phyloP scores from a whole-genome alignment of 2,797 vertebrate species.

The Podarcis lilfordi region DNA sequence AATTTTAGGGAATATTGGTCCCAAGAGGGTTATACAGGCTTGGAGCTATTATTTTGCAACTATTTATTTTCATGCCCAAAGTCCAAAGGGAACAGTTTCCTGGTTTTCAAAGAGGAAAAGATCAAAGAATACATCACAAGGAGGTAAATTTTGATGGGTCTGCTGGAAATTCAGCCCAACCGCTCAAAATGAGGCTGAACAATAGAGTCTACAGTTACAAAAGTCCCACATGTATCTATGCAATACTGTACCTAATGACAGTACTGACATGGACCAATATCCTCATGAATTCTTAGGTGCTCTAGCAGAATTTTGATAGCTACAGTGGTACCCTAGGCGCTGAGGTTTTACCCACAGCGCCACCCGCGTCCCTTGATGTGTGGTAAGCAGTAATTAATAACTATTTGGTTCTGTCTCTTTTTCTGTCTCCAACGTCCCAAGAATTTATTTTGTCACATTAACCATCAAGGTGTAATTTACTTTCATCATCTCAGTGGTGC shows the following conservation, averaged over 20 bases:
- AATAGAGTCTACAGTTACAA: not conserved
- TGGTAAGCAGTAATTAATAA: not conserved
- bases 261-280: not conserved
- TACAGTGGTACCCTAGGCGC: no score
- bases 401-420: not conserved
- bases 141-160: not conserved
- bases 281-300: not conserved
- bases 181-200: not conserved
- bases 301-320: not conserved
- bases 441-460: not conserved
- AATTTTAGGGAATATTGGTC: not conserved
- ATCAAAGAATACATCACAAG: not conserved
- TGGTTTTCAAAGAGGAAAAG: not conserved
- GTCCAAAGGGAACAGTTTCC: not conserved
- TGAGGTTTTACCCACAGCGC: no score
- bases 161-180: not conserved
- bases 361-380: no score
- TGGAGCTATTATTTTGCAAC: not conserved
- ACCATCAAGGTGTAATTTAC: not conserved
- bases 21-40: not conserved
- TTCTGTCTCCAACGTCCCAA: not conserved
- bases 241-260: not conserved
- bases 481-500: not conserved
- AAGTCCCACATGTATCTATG: not conserved
- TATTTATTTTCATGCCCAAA: not conserved